Conservation (phyloP, 2,888 invertebrate species). For the Acleris holmiana region DNA sequence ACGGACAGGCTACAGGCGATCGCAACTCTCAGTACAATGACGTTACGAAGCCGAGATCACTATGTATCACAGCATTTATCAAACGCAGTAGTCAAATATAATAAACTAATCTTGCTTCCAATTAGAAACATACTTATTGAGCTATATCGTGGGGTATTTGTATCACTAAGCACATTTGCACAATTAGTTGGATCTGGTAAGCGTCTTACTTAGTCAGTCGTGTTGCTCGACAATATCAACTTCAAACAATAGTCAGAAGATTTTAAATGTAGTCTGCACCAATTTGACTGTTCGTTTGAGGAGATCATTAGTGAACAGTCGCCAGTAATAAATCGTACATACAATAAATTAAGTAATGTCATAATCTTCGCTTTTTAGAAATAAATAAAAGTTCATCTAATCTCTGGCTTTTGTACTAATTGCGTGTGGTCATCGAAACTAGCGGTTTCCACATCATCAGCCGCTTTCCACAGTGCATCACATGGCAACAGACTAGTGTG, state of each 20-base stretch:
- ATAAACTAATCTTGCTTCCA: slow-evolving; percentile 25
- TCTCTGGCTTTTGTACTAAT: slow-evolving; percentile 28
- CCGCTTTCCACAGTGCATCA: not conserved
- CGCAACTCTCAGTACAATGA: slow-evolving; percentile 28
- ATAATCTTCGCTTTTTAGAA: slow-evolving; percentile 10
- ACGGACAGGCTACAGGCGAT: slow-evolving; percentile 27
- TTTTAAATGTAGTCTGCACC: not conserved
- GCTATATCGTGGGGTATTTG: slow-evolving; percentile 35
- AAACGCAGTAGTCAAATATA: slow-evolving; percentile 35
- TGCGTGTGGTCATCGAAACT: slow-evolving; percentile 7
- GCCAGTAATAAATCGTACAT: slow-evolving; percentile 8
- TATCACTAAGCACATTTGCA: slow-evolving; percentile 23
- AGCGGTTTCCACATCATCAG: not conserved
- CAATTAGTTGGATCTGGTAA: slow-evolving; percentile 22
- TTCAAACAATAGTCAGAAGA: not conserved
- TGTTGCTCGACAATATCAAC: slow-evolving; percentile 13
- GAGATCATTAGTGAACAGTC: not conserved
- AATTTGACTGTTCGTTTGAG: not conserved
- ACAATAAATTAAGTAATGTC: slow-evolving; percentile 27
- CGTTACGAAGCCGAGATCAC: slow-evolving; percentile 50
- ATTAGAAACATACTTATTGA: slow-evolving; percentile 29
- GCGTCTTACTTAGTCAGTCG: slow-evolving; percentile 16
- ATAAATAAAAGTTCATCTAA: slow-evolving; percentile 16
- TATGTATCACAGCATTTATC: slow-evolving; percentile 48
- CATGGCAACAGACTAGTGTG: not conserved